Percentiles rank a stretch among this genome's conserved stretches.
These are phyloP conservation scores for Otis tarda DNA, from an alignment of 2,113 vertebrate genomes.

Conservation along the genomic window DNA sequence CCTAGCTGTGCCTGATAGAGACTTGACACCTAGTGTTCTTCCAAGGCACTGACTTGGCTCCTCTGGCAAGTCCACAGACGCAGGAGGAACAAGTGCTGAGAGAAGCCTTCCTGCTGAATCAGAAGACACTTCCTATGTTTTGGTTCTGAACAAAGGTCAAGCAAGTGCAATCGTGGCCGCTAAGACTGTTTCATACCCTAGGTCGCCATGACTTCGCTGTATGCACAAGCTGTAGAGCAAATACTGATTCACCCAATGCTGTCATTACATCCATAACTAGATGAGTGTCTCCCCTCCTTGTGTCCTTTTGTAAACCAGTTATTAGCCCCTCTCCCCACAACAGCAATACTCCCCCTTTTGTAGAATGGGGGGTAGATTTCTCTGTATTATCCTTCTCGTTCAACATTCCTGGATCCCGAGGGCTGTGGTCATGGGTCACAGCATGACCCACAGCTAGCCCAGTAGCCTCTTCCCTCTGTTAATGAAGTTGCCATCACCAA, in stretches of 20 bases:
- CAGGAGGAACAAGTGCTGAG: not conserved
- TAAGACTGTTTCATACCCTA: not conserved
- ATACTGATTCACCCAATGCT: slow-evolving; percentile 23
- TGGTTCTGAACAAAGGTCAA: slow-evolving; percentile 12
- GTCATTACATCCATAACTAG: not conserved
- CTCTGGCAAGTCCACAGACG: fast-evolving
- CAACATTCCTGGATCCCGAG: not conserved
- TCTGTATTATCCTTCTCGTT: not conserved
- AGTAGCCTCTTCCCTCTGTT: not conserved
- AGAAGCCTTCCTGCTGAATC: not conserved
- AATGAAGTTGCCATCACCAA: not conserved
- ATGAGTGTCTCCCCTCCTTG: not conserved
- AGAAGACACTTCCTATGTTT: not conserved
- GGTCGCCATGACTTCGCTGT: slow-evolving; percentile 32
- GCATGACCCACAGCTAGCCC: not conserved
- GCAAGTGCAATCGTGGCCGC: not conserved
- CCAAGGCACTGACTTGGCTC: not conserved
- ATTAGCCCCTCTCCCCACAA: not conserved
- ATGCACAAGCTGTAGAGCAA: not conserved
- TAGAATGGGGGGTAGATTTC: not conserved
- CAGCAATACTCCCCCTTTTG: not conserved
- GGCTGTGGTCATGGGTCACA: not conserved
- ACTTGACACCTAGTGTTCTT: not conserved
- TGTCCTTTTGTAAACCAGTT: not conserved
- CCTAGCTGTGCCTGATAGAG: not conserved